Base-by-base conservation (phyloP, 1,140 invertebrate genomes). In the Hyles euphorbiae region DNA sequence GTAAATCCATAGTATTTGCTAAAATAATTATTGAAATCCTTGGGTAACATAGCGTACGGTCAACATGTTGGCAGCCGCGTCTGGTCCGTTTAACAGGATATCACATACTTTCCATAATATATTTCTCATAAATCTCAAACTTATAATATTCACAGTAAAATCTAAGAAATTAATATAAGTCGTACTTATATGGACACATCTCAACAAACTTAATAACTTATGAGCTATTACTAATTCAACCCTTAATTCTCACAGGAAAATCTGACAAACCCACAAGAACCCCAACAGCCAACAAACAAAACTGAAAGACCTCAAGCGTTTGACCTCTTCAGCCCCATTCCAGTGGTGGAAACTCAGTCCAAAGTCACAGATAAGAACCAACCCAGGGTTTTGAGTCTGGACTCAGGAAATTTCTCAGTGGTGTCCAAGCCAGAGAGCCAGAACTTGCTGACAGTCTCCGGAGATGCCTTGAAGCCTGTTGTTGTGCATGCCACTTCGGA, bases 271-370 rank as follows among this genome's bases (percentile, higher is more conserved):
- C 47, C 47, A n/a, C 47, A 48, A 48, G 22, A 48, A 12, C n/a
- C 4, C n/a, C n/a, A 46, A 46, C 47, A 11, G n/a, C n/a, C n/a
- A 48, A 48, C 8, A 48, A n/a, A 48, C 47, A 48, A 47, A 12
- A 5, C 10, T 47, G 76, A 84, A 0, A 56, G 72, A 12, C 82
- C 83, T 3, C 81, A 85, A 58, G 87, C 83, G 1, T 88, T 91
- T 33, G 89, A 90, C 50, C 65, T 87, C 8, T 90, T 91, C 61
- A 92, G 91, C 69, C 91, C 91, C 0, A 91, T 92, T 71, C 77
- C 79, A 2, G 66, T 87, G 1, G 69, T 80, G 2, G 75, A 81
- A 3, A 83, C 84, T 46, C 77, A 78, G 34, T 75, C 78, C 1
- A 87, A 86, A 62, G 61, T 80, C 2, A 62, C 72, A 1, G 76